Conservation (phyloP, 2,888 invertebrate genomes). For the Lottia scabra region DNA sequence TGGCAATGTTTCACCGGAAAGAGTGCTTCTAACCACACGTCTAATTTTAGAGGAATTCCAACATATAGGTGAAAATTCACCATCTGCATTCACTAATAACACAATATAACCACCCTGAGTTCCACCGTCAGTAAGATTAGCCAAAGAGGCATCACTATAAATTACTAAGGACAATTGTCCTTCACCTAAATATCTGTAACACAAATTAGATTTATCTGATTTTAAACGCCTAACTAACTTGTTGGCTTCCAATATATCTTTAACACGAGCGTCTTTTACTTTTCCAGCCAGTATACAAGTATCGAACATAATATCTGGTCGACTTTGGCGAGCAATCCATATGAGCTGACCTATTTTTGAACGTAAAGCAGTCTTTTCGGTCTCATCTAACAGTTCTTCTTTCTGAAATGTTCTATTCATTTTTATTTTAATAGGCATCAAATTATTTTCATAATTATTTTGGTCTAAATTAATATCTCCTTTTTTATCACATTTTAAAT, state of each 20-base stretch:
- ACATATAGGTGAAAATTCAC: background rate
- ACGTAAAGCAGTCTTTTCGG: background rate
- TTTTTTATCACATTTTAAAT: background rate
- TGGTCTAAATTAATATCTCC: background rate
- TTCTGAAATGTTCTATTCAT: constrained; percentile 8
- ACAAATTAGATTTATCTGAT: background rate
- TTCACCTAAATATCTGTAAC: background rate
- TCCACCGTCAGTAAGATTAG: constrained; percentile 5
- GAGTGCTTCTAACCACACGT: constrained; percentile 3
- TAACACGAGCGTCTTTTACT: background rate
- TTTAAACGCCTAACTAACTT: constrained; percentile 11
- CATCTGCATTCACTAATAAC: background rate
- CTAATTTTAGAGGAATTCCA: background rate
- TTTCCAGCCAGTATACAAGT: background rate
- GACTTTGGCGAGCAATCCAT: constrained; percentile 5
- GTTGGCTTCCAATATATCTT: constrained; percentile 9
- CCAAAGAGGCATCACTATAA: constrained; percentile 6
- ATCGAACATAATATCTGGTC: constrained; percentile 1
- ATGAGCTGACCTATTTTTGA: constrained; percentile 10
- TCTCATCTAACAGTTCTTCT: constrained; percentile 8
- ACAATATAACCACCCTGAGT: constrained; percentile 5
- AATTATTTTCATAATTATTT: background rate
- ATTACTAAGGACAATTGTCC: constrained; percentile 1
- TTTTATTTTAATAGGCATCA: background rate
- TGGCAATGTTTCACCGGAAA: background rate